These are phyloP conservation scores for Tapirus indicus DNA, from an alignment of 2,797 vertebrate species.

Conservation along the genomic window DNA sequence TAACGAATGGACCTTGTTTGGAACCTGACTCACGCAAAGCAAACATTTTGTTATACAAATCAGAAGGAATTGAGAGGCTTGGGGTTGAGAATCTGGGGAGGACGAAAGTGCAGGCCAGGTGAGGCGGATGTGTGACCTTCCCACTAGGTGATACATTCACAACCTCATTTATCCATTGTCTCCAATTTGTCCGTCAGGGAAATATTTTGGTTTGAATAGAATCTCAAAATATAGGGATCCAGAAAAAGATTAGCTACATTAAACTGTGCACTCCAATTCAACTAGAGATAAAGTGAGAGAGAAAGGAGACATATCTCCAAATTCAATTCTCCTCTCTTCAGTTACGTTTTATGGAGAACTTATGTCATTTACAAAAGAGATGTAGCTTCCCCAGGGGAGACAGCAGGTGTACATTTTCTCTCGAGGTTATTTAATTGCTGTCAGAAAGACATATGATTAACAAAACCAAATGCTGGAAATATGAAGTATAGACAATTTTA, in stretches of 20 bases:
- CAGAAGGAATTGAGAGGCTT: neutral
- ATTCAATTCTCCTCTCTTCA: conserved; percentile 71
- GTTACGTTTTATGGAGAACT: conserved; percentile 75
- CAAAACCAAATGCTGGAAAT: conserved; percentile 80
- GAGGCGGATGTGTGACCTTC: neutral
- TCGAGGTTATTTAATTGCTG: conserved; percentile 81
- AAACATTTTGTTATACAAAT: neutral
- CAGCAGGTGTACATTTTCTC: conserved; percentile 74
- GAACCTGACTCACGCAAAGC: neutral
- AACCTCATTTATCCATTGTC: neutral
- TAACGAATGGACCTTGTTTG: neutral
- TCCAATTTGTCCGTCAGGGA: neutral
- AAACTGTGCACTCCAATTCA: conserved; percentile 50
- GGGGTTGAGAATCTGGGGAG: neutral
- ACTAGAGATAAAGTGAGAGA: conserved; percentile 70
- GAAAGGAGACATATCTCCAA: conserved; percentile 68
- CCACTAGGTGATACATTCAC: neutral
- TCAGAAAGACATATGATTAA: conserved; percentile 81
- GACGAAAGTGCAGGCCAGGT: neutral
- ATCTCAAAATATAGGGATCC: conserved; percentile 48
- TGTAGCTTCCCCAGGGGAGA: conserved; percentile 71
- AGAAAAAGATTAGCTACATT: conserved; percentile 67
- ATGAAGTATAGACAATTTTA: conserved; percentile 84
- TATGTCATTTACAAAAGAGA: conserved; percentile 79
- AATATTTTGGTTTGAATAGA: conserved; percentile 67